Percentiles rank a stretch among this genome's conserved stretches.
Evolutionary conservation across 1,140 invertebrate genomes (phyloP).

Genomic region (Heliothis subflexa): DNA sequence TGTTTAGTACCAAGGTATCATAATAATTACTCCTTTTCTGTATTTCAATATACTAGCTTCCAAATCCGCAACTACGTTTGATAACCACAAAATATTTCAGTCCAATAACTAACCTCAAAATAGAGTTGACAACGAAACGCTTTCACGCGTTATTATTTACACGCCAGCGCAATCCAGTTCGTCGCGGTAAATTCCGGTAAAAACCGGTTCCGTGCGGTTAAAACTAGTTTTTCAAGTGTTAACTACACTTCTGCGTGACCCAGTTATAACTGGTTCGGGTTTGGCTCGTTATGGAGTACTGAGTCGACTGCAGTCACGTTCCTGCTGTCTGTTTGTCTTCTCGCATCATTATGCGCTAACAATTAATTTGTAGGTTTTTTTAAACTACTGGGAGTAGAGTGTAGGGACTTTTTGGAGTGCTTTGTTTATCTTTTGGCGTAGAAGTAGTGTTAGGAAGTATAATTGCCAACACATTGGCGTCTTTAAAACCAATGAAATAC

Average conservation of each 20-base stretch:
- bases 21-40: no score
- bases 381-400: neutral
- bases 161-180: conserved; percentile 3
- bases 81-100: no score
- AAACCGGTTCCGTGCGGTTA: conserved; percentile 32
- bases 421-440: no score
- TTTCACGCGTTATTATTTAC: conserved; percentile 32
- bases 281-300: conserved; percentile 41
- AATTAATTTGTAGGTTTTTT: conserved; percentile 35
- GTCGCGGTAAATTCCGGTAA: conserved; percentile 40
- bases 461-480: no score
- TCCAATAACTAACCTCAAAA: neutral
- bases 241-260: conserved; percentile 45
- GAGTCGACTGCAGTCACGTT: conserved; percentile 40
- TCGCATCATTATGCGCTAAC: conserved; percentile 35
- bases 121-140: conserved; percentile 20
- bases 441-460: no score
- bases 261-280: conserved; percentile 44
- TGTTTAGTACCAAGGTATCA: no score
- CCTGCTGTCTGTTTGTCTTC: conserved; percentile 37
- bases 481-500: no score
- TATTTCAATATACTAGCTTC: no score
- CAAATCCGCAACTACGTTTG: no score
- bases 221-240: conserved; percentile 44
- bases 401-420: neutral